Base-by-base conservation (phyloP, 30 jellyfish, hydroid and myxozoan species). In the Clytia hemisphaerica region DNA sequence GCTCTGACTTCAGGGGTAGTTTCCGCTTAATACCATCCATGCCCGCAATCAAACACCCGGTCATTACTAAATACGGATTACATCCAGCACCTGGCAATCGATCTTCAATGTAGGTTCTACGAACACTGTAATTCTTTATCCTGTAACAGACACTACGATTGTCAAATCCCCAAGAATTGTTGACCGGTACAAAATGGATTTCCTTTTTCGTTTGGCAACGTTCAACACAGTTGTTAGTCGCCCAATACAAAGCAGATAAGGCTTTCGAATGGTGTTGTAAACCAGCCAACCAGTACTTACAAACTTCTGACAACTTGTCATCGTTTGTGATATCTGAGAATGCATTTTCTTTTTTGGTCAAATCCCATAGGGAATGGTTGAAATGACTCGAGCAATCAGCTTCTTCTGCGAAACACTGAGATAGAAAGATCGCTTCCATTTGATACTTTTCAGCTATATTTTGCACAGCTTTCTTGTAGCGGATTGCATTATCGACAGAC, bases 201-300 rank as follows among this genome's bases (percentile, higher is more conserved):
- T 76, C 47, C 32, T 14, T 18, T 18, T n/a, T n/a, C n/a, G n/a
- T n/a, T n/a, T n/a, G n/a, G n/a, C n/a, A n/a, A 26, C 79, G 76
- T 45, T 67, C 37, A 34, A 16, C 40, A 46, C 79, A 67, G 78
- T 67, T 67, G 5, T 31, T 30, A 9, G 79, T 67, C 5, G 79
- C 76, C 6, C 37, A 28, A 5, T 31, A 25, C 4, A 67, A 26
- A 37, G 74, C 79, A 25, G 31, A 24, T n/a, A 67, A 45, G 15
- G 73, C 42, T 16, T 46, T 46, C 21, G 79, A 37, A 34, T 67
- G 79, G 24, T 26, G 26, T 4, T 21, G 76, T 15, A 67, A 4
- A 22, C 79, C 79, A 6, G 79, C 79, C 4, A 67, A 9, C 79
- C 79, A 67, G 10, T 67, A 32, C 45, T 67, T 76, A 37, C 76